Evolutionary conservation across 2,888 invertebrate genomes (phyloP), one percentile per base, ranked within the genome.

Genomic region (Ophioninae sp.): DNA sequence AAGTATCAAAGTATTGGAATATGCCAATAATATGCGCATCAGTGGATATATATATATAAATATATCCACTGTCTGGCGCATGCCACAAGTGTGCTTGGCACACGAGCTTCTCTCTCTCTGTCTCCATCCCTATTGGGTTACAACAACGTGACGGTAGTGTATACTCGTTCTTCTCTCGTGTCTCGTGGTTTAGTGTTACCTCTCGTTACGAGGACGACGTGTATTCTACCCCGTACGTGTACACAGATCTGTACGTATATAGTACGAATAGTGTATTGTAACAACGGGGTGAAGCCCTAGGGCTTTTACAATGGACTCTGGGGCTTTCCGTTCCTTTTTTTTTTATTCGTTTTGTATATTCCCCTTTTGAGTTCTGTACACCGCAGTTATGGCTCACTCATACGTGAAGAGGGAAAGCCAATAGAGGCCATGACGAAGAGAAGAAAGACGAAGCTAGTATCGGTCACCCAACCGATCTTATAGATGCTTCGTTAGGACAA

Each of bases 51-150:
- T 9, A 13, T 23, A 22, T 30, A 51, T 74, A 30, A 10, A 65
- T 37, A 13, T 68, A 30, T 76, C 59, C 10, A 59, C 9, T 23
- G 41, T 61, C 81, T 86, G 90, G 90, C 91, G 90, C 91, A 91
- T 92, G 91, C 92, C 91, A 90, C 91, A 91, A 92, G 91, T 91
- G 91, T 91, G 91, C 89, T 90, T 88, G 85, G 83, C 88, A 85
- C 87, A 87, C 85, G 76, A 79, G 79, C 64, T 76, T 87, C 82
- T 80, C 83, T 87, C 87, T 68, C 51, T 51, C 51, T 51, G 17
- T 51, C 51, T 51, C 51, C 17, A 51, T 51, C 64, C 72, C 90
- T 91, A 91, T 92, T 91, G 88, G 88, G 87, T 92, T 92, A 91
- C 91, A 90, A 83, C 84, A 81, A 83, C 81, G 83, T 86, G 83